These are phyloP conservation scores for Pheucticus melanocephalus DNA, from an alignment of 2,113 vertebrate genomes.

Conservation along the genomic window DNA sequence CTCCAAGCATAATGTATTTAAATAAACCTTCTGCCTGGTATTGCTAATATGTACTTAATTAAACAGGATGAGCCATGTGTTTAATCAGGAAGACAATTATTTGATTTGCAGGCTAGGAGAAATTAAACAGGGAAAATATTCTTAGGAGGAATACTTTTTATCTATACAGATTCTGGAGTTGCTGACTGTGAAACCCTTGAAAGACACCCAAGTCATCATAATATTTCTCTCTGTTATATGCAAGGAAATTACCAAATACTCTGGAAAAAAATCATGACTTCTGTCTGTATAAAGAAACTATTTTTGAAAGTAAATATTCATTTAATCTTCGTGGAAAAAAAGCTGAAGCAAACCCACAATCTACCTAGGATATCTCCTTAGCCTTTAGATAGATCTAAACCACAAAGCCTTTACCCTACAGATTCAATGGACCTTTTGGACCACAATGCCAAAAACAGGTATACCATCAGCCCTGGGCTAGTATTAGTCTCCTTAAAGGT, in stretches of 20 bases:
- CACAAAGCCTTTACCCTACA: not conserved
- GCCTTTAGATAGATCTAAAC: not conserved
- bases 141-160: not conserved
- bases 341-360: fast-evolving
- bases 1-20: not conserved
- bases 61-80: not conserved
- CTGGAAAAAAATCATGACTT: not conserved
- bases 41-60: not conserved
- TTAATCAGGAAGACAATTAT: not conserved
- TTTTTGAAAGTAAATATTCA: not conserved
- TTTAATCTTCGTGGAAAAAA: not conserved
- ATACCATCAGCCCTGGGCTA: not conserved
- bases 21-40: not conserved
- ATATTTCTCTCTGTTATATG: not conserved
- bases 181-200: not conserved
- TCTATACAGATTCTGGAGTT: not conserved
- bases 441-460: not conserved
- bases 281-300: not conserved
- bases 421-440: not conserved
- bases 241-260: not conserved
- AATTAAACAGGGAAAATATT: not conserved
- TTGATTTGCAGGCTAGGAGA: not conserved
- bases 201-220: not conserved
- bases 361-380: not conserved
- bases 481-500: not conserved